These are phyloP conservation scores for Philypnodon macrostomus DNA, from an alignment of 2,797 vertebrate species.

Conservation along the genomic window DNA sequence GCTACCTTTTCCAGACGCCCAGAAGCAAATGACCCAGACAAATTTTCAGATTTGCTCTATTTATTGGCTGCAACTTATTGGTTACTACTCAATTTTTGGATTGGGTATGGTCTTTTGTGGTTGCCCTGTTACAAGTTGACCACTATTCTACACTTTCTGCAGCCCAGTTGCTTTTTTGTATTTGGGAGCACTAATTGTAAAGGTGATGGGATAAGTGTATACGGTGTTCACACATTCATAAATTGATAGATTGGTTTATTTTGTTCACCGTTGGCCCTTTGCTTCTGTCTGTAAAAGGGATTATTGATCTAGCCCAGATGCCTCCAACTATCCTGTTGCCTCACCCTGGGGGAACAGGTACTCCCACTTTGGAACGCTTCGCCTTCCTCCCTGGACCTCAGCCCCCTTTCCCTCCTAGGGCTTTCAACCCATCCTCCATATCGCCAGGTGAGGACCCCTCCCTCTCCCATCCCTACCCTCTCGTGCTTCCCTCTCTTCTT, in stretches of 20 bases:
- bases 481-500: slow-evolving; percentile 54
- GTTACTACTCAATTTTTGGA: slow-evolving; percentile 40
- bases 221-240: slow-evolving; percentile 66
- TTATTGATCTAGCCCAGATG: slow-evolving; percentile 99
- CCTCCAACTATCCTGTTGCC: slow-evolving; percentile 97
- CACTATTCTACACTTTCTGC: slow-evolving; percentile 60
- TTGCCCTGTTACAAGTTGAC: slow-evolving; percentile 62
- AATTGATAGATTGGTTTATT: slow-evolving; percentile 72
- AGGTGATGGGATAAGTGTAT: slow-evolving; percentile 65
- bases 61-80: slow-evolving; percentile 64
- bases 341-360: slow-evolving; percentile 94
- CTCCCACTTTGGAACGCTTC: slow-evolving; percentile 95
- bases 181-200: slow-evolving; percentile 55
- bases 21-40: slow-evolving; percentile 82
- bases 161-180: slow-evolving; percentile 62
- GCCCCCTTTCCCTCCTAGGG: slow-evolving; percentile 91
- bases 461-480: slow-evolving; percentile 48
- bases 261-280: slow-evolving; percentile 84
- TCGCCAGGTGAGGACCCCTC: slow-evolving; percentile 87
- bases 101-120: slow-evolving; percentile 52
- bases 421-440: slow-evolving; percentile 94
- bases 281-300: slow-evolving; percentile 94
- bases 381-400: slow-evolving; percentile 95
- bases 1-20: slow-evolving; percentile 83
- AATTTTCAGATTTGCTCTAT: slow-evolving; percentile 60